Evolutionary conservation across 2,888 invertebrate species (phyloP), one percentile per base, ranked within the genome.

Genomic region (Watsonalla binaria): DNA sequence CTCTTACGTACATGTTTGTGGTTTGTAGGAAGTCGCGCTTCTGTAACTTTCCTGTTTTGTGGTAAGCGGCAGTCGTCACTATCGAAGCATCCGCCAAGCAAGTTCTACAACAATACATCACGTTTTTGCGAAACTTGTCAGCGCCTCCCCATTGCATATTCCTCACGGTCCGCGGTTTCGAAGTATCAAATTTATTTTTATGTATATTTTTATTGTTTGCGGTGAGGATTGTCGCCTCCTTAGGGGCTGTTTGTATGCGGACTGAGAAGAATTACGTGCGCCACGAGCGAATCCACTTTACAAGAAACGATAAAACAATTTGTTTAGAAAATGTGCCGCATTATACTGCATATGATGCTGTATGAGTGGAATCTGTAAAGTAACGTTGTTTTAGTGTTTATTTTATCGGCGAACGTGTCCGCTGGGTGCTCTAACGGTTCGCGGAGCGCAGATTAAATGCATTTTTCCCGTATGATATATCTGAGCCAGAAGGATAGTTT

Each of bases 161-260:
- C 72, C 74, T 77, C 77, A 73, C 75, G 76, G 78, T 72, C 74
- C 75, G 67, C 79, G 73, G 73, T 74, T 76, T 68, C 73, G 68
- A 77, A 82, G 82, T 83, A 85, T 82, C 85, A 85, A 85, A 87
- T 88, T 84, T 86, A 88, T 85, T 86, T 86, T 86, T 86, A 88
- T 86, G 83, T 86, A 84, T 84, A 85, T 83, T 85, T 86, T 89
- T 88, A 87, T 87, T 86, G 87, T 86, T 85, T 84, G 86, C 80
- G 80, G 81, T 80, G 79, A 79, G 84, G 84, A 88, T 87, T 87
- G 85, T 86, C 85, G 82, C 82, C 84, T 86, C 83, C 84, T 86
- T 84, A 83, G 82, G 80, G 83, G 82, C 84, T 83, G 85, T 87
- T 87, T 89, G 86, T 87, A 87, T 87, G 87, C 88, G 81, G 84